Evolutionary conservation across 1,140 invertebrate species (phyloP).

Genomic region (Tribolium madens): DNA sequence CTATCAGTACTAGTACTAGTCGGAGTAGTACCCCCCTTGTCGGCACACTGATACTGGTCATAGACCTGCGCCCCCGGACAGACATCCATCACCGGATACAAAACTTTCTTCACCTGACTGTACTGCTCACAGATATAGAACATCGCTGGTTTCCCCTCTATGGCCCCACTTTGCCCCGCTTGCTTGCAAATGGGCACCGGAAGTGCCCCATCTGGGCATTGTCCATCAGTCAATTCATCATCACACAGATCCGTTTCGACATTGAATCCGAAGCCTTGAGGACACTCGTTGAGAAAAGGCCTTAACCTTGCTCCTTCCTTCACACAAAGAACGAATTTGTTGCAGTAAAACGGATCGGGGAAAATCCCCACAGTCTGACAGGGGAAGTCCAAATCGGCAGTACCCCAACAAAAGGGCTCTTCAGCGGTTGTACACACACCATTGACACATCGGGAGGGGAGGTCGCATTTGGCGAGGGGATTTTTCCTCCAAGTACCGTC

Average conservation of each 20-base stretch:
- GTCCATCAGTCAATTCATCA: background rate
- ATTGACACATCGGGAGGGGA: background rate
- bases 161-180: background rate
- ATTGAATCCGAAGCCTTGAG: background rate
- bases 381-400: background rate
- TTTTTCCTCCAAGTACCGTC: background rate
- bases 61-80: background rate
- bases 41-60: background rate
- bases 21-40: background rate
- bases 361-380: background rate
- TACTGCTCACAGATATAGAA: slow-evolving; percentile 20
- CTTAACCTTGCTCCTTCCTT: background rate
- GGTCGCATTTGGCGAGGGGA: background rate
- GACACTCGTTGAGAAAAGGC: background rate
- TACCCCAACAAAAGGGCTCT: slow-evolving; percentile 5
- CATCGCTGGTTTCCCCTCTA: background rate
- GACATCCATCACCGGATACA: background rate
- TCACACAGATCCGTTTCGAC: background rate
- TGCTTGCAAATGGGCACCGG: background rate
- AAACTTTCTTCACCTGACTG: background rate
- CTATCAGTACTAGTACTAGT: no score
- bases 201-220: background rate
- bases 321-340: slow-evolving; percentile 18
- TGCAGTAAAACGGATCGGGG: slow-evolving; percentile 1
- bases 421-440: background rate